A percentile compares a stretch with the other conserved stretches of the same genome.
Evolutionary conservation across 2,797 vertebrate species (phyloP).

Genomic region (Pagetopsis macropterus): DNA sequence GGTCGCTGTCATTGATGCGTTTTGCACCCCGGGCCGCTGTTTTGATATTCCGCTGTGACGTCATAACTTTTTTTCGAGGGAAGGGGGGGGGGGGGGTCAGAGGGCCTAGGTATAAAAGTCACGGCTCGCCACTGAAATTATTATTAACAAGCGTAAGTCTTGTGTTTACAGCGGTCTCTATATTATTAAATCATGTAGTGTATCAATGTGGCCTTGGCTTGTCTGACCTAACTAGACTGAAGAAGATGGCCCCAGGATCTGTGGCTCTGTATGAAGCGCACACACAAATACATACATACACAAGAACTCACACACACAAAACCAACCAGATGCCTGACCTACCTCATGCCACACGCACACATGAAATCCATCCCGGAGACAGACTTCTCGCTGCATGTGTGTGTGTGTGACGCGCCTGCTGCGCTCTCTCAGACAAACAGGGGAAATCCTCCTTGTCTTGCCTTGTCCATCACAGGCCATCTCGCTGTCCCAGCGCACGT

Average conservation of each 20-base stretch:
- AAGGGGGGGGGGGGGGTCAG: no score
- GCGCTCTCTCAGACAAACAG: slow-evolving; percentile 79
- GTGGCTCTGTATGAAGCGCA: slow-evolving; percentile 63
- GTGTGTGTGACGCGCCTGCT: slow-evolving; percentile 53
- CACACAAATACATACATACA: slow-evolving; percentile 34
- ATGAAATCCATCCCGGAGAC: slow-evolving; percentile 67
- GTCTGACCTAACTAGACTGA: slow-evolving; percentile 70
- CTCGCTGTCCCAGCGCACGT: slow-evolving; percentile 72
- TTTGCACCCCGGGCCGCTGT: no score
- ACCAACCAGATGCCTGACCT: slow-evolving; percentile 57
- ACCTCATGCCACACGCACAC: slow-evolving; percentile 42
- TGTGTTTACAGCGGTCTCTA: slow-evolving; percentile 45
- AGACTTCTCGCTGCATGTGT: slow-evolving; percentile 54
- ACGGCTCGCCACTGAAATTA: no score
- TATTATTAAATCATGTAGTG: slow-evolving; percentile 72
- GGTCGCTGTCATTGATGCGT: no score
- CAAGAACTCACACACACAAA: slow-evolving; percentile 44
- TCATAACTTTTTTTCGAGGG: no score
- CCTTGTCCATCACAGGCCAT: slow-evolving; percentile 77
- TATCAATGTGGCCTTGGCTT: slow-evolving; percentile 74
- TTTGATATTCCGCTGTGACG: no score
- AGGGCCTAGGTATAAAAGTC: no score
- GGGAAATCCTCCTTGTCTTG: slow-evolving; percentile 85
- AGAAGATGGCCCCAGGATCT: slow-evolving; percentile 72
- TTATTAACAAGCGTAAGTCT: slow-evolving; percentile 39